Evolutionary conservation across 1,140 invertebrate genomes (phyloP), one percentile per base, ranked within the genome.

Genomic region (Agraylea sexmaculata): DNA sequence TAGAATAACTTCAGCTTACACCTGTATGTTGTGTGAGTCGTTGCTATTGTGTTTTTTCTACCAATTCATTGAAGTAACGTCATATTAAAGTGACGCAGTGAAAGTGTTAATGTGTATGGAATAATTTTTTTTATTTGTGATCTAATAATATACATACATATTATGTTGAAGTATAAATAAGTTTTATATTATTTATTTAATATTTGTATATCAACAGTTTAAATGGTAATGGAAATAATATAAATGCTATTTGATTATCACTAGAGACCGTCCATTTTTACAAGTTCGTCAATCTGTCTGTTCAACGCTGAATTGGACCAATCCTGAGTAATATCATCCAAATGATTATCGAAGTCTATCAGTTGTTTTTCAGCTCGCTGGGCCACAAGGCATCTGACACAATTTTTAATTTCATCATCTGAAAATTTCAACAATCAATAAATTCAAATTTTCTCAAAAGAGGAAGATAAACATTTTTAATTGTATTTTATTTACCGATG

Each of bases 291-390:
- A 27, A 79, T 66, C 22, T 58, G 60, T 42, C 68, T 52, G 54
- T 80, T 79, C 19, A 87, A 60, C 23, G 70, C 62, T 12, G 61
- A 53, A 63, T 93, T 94, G 45, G 71, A 75, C 87, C 86, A 92
- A 58, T 90, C 83, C 32, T 78, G 65, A 13, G 74, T 64, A 11
- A 86, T 71, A 55, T 92, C 77, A 61, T 93, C 87, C 37, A 92
- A 63, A 65, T 92, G 87, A 62, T 90, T 89, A 60, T 94, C 89
- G 65, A 91, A 94, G 62, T 93, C 88, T 7, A 84, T 60, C 2
- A 93, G 59, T 48, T 80, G 69, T 40, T 77, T 73, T 52, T 81
- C 79, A 1, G 74, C 71, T 18, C 77, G 71, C 11, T 69, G 56
- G 50, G 81, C 76, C 12, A 89, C 54, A 21, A 91, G 61, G 17